phyloP scores from a whole-genome alignment of 2,797 vertebrate species.

The Mormyrus proboscirostris region DNA sequence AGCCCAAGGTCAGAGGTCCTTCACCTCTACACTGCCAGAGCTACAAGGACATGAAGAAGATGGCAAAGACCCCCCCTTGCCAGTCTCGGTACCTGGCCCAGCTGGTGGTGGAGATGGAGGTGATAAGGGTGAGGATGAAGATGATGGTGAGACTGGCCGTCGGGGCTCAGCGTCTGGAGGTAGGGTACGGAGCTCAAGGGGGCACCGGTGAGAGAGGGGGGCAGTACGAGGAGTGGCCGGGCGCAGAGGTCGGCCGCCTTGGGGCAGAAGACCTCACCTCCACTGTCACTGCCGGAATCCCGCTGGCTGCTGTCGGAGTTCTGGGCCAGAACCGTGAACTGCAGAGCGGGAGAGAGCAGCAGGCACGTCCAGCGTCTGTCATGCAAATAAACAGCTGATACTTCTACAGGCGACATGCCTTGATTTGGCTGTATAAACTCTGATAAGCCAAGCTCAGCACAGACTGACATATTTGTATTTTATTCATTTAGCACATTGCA shows the following conservation, averaged over 20 bases:
- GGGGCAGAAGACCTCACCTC: conserved; percentile 61
- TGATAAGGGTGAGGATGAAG: conserved; percentile 58
- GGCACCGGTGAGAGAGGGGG: conserved; percentile 58
- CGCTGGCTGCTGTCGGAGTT: conserved; percentile 62
- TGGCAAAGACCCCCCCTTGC: background rate
- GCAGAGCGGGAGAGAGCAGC: background rate
- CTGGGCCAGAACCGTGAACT: conserved; percentile 66
- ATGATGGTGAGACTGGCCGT: conserved; percentile 60
- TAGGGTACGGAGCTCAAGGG: conserved; percentile 60
- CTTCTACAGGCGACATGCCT: background rate
- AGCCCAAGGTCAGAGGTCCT: background rate
- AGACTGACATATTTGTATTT: background rate
- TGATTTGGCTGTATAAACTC: background rate
- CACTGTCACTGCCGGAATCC: conserved; percentile 67
- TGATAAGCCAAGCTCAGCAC: background rate
- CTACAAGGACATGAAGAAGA: background rate
- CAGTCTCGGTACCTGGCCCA: conserved; percentile 51
- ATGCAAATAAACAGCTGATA: background rate
- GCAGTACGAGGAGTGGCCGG: conserved; percentile 62
- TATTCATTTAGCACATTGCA: background rate
- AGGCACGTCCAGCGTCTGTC: background rate
- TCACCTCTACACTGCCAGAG: background rate
- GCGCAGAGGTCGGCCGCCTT: conserved; percentile 62
- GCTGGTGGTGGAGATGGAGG: conserved; percentile 58
- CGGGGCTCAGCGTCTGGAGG: conserved; percentile 57